phyloP scores from a whole-genome alignment of 2,113 vertebrate genomes.

The Tringa solitaria region DNA sequence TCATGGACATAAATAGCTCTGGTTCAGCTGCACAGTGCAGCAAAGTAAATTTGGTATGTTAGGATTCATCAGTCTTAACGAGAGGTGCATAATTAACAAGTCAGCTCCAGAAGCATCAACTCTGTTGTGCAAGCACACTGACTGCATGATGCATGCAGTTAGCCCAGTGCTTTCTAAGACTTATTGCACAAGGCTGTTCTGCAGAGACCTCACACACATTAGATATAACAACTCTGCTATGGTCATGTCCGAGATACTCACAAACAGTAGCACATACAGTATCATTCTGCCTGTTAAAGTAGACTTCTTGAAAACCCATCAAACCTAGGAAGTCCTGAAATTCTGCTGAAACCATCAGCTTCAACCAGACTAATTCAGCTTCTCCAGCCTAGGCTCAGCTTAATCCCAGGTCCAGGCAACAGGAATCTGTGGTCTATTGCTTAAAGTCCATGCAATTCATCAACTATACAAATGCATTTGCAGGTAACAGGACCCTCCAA shows the following conservation, averaged over 20 bases:
- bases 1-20: background rate
- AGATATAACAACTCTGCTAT: background rate
- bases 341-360: background rate
- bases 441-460: background rate
- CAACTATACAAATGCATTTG: background rate
- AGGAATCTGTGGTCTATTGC: background rate
- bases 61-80: background rate
- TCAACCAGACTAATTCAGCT: background rate
- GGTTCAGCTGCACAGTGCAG: background rate
- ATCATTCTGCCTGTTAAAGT: background rate
- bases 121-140: background rate
- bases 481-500: background rate
- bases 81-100: background rate
- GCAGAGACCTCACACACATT: background rate
- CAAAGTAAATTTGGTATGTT: background rate
- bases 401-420: background rate
- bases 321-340: background rate
- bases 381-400: background rate
- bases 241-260: background rate
- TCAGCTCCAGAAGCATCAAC: background rate
- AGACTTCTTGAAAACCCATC: background rate
- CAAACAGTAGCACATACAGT: background rate
- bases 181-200: background rate
- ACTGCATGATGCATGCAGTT: background rate
- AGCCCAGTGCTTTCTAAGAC: background rate